Evolutionary conservation across 2,888 invertebrate genomes (phyloP), one percentile per base, ranked within the genome.

Genomic region (Poecilus cupreus): DNA sequence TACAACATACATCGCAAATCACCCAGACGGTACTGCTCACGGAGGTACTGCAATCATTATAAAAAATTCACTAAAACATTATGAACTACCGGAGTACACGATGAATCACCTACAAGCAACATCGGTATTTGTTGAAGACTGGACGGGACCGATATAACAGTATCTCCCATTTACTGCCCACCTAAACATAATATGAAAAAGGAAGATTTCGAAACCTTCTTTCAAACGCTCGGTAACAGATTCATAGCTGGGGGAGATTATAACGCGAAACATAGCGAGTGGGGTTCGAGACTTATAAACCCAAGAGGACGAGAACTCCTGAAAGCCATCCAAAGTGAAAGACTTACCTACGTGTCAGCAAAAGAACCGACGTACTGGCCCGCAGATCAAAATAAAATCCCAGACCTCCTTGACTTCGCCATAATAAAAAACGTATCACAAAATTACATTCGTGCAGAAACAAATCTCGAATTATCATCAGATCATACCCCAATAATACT

Each of bases 61-160:
- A n/a, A 54, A 51, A 26, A 75, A 24, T 16, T 24, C 10, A 5
- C 2, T 75, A 24, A 75, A 54, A 75, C 54, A 75, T 32, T 49
- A 75, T 16, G 6, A 22, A 51, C 54, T 75, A 22, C 51, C 75
- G 1, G 75, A 75, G 24, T 75, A 75, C 75, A 75, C 24, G 4
- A 54, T 54, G 54, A 54, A 75, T 3, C 75, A 75, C 49, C 54
- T 75, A 1, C 51, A 75, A 51, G 75, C 75, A 20, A 54, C 75
- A 11, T 49, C 51, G 3, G 51, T 75, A 51, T 16, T 75, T 16
- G 32, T 75, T 24, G 51, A 75, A 32, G 37, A 54, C 11, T n/a
- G 18, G 16, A 26, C 32, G n/a, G 32, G 32, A 8, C 75, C 51
- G 11, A 49, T 75, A n/a, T n/a, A n/a, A 54, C 32, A 43, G 1